phyloP scores from a whole-genome alignment of 1,140 invertebrate species.

The Coptotermes formosanus region DNA sequence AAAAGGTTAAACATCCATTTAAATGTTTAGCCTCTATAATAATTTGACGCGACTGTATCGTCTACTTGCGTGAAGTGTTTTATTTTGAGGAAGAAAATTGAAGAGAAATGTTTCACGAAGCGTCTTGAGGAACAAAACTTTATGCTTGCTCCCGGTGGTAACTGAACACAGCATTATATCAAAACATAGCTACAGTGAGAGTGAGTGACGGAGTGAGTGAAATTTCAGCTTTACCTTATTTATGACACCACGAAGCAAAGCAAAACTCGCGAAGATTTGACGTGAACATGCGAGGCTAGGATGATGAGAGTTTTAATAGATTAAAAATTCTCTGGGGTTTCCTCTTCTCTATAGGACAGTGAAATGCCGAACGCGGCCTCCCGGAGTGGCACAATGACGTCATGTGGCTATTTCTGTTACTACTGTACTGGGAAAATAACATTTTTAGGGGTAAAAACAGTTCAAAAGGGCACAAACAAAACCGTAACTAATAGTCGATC shows the following conservation, averaged over 20 bases:
- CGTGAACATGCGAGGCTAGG: neutral
- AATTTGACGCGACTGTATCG: neutral
- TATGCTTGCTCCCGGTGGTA: neutral
- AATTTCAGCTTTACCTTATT: neutral
- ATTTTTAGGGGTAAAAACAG: no score
- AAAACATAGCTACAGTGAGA: neutral
- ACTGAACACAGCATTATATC: neutral
- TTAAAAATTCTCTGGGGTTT: neutral
- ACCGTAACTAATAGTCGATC: no score
- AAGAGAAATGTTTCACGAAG: neutral
- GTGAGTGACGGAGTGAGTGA: neutral
- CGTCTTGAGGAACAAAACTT: neutral
- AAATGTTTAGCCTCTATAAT: neutral
- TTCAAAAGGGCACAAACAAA: no score
- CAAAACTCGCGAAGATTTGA: neutral
- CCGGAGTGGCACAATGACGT: neutral
- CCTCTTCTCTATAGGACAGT: neutral
- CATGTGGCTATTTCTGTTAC: neutral
- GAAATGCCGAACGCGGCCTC: neutral
- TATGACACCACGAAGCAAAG: neutral
- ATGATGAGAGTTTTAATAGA: neutral
- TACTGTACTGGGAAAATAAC: neutral
- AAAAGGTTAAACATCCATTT: no score
- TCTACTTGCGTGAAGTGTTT: neutral
- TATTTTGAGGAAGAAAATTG: neutral